Evolutionary conservation across 2,113 vertebrate species (phyloP), one percentile per base, ranked within the genome.

Genomic region (Ammodytes marinus): DNA sequence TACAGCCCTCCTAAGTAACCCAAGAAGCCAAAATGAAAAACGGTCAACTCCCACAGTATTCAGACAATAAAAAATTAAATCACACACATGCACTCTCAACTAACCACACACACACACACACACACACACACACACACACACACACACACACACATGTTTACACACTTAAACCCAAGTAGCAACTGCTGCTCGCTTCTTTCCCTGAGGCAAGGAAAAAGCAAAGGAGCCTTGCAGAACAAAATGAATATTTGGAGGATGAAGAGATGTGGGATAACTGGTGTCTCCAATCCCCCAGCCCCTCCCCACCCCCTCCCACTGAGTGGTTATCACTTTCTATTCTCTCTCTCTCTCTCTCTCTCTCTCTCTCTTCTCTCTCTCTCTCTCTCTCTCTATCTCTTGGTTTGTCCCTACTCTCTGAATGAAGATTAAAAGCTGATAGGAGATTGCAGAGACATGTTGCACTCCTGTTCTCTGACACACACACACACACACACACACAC

Each of bases 391-490:
- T 52, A 1, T 39, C 17, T 63, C 27, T 27, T 27, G 27, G 27
- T 27, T 27, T 27, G 27, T 27, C 66, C 63, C 45, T 47, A 69
- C 60, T 80, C 27, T 27, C 77, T 84, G 84, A 86, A 80, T 68
- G 79, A 69, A 92, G 92, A 92, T 92, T 92, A 92, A 92, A 92
- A 92, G 89, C 91, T 91, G 92, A 92, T 93, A 89, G 89, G 79
- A 90, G 87, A 91, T 90, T 85, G 87, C 81, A 86, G 78, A 89
- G 89, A 92, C 90, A 91, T 92, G 90, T 90, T 90, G 80, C 86
- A 89, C 90, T 89, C 85, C 80, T 91, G 91, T 89, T 89, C 86
- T 84, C 86, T 84, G 52, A 88, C 82, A 80, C 75, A 68, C 53
- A 63, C 66, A 37, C 64, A 47, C 66, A 68, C 60, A 70, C 80